These are phyloP conservation scores for Terrapene triunguis DNA, from an alignment of 2,113 vertebrate genomes.

Conservation along the genomic window DNA sequence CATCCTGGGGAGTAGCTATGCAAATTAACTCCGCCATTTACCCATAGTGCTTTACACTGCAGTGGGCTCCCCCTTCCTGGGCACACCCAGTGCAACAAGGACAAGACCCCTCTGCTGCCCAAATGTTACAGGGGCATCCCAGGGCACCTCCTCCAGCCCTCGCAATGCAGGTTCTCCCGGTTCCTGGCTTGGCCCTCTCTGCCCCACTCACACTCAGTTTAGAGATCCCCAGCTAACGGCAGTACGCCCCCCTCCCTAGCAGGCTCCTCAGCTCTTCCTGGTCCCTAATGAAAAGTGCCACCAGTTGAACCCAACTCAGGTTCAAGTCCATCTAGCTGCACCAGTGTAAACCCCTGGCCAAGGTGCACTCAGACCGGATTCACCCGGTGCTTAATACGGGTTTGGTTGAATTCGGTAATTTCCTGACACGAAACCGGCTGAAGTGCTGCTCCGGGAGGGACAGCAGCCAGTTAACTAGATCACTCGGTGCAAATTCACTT, in stretches of 20 bases:
- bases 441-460: background rate
- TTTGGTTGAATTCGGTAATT: fast-evolving
- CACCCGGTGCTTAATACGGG: fast-evolving
- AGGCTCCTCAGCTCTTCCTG: background rate
- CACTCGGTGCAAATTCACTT: background rate
- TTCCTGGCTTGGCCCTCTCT: no score
- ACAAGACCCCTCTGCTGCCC: background rate
- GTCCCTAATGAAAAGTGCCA: background rate
- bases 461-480: background rate
- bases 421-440: fast-evolving
- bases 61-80: background rate
- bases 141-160: background rate
- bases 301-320: background rate
- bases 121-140: background rate
- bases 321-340: background rate
- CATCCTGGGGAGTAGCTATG: background rate
- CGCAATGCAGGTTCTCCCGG: no score
- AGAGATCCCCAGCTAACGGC: background rate
- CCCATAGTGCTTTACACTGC: background rate
- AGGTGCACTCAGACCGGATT: background rate
- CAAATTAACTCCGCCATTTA: background rate
- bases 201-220: background rate
- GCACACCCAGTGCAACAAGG: background rate
- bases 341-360: background rate
- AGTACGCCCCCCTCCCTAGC: background rate